Conservation (phyloP, 2,113 vertebrate species). For the Diadophis punctatus region DNA sequence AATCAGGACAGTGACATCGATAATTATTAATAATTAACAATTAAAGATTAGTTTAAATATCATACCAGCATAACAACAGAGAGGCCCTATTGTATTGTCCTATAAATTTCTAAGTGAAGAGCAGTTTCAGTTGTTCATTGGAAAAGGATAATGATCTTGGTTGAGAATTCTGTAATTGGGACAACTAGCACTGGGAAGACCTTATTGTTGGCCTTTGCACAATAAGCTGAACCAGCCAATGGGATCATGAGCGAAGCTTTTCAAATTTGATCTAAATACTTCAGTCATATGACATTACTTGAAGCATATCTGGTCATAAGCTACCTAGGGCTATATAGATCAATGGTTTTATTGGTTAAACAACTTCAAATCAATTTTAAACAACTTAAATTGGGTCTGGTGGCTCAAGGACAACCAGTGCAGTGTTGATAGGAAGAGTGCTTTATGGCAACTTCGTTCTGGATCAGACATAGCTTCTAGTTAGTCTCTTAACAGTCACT, state of each 20-base stretch:
- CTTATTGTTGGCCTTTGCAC: not conserved
- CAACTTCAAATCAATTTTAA: not conserved
- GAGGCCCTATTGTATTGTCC: not conserved
- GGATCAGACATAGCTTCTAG: not conserved
- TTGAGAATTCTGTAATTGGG: not conserved
- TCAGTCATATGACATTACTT: not conserved
- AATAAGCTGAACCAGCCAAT: not conserved
- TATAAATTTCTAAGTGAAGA: not conserved
- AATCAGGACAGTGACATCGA: not conserved
- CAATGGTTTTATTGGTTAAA: not conserved
- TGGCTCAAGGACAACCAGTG: not conserved
- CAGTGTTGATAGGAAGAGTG: not conserved
- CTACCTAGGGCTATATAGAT: not conserved
- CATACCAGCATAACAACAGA: not conserved
- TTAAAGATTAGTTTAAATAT: not conserved
- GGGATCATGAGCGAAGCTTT: not conserved
- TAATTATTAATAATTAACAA: not conserved
- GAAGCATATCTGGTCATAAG: not conserved
- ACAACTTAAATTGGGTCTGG: not conserved
- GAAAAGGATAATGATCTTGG: not conserved
- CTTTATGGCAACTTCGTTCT: not conserved
- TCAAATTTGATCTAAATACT: not conserved
- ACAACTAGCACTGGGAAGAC: not conserved
- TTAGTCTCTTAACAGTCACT: not conserved
- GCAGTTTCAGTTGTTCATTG: not conserved